A percentile compares a stretch with the other conserved stretches of the same genome.
These are phyloP conservation scores for Bemisia tabaci DNA, from an alignment of 1,140 invertebrate genomes.

Conservation along the genomic window DNA sequence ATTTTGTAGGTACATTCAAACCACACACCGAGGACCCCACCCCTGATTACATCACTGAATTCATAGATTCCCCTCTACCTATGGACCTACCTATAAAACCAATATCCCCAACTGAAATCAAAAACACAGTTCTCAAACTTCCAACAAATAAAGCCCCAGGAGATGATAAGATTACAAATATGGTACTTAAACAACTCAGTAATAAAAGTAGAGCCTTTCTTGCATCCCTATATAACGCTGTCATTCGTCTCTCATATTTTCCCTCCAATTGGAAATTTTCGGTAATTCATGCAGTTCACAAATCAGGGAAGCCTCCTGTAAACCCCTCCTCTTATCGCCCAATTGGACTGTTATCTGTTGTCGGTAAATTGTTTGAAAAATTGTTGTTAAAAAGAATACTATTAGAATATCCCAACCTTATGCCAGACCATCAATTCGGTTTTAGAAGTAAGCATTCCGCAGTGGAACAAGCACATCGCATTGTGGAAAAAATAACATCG, in stretches of 20 bases:
- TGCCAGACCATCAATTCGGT: conserved; percentile 17
- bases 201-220: conserved; percentile 3
- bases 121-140: conserved; percentile 1
- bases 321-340: conserved; percentile 20
- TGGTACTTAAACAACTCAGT: conserved; percentile 6
- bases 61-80: conserved; percentile 7
- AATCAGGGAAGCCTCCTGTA: conserved; percentile 17
- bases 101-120: conserved; percentile 3
- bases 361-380: conserved; percentile 20
- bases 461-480: conserved; percentile 4
- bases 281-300: conserved; percentile 24
- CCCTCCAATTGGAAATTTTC: conserved; percentile 23
- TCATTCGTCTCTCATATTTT: not conserved
- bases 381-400: conserved; percentile 15
- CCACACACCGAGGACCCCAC: conserved; percentile 2
- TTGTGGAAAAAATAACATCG: not conserved
- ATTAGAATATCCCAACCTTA: conserved; percentile 4
- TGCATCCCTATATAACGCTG: not conserved
- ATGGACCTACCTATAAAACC: conserved; percentile 5
- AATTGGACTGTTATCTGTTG: conserved; percentile 23
- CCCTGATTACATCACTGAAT: conserved; percentile 3
- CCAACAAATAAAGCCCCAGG: conserved; percentile 4
- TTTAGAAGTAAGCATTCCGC: conserved; percentile 6
- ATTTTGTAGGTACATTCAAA: conserved; percentile 1
- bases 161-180: conserved; percentile 1